Base-by-base conservation (phyloP, 1,140 invertebrate species). In the Drosophila malerkotliana region DNA sequence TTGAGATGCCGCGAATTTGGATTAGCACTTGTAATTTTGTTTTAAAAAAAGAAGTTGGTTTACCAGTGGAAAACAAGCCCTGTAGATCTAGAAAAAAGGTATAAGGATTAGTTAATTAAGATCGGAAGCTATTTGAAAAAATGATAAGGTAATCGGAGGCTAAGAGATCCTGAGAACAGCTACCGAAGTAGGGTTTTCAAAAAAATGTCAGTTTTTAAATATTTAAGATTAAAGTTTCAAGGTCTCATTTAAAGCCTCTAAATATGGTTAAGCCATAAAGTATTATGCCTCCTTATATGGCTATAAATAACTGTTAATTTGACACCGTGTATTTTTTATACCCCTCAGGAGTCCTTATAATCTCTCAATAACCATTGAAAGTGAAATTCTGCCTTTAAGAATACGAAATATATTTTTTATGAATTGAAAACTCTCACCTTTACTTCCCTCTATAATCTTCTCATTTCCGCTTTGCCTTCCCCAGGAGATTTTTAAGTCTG, bases 401-500 rank as follows among this genome's bases (percentile, higher is more conserved):
- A 63, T 30, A 63, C 45, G 26, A 21, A 30, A 41, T 51, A 63
- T 64, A 34, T 24, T 53, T 26, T n/a, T 8, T 32, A 44, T 45
- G 32, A 37, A 37, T 47, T 47, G 1, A 21, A 21, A 18, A 47
- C 18, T 47, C 9, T 47, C 44, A 21, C 44, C 15, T 47, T 21
- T 18, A 4, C 44, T 9, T 47, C 12, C 44, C 63, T 67, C 45
- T 53, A 67, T 71, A 72, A 72, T 72, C 67, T 71, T 47, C 66
- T 71, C 66, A 71, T 72, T 72, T 72, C 67, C 66, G 68, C 30
- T 49, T 30, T 44, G 32, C 45, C 39, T 58, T 68, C 64, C 44
- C 66, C 30, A 44, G 41, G 41, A 57, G 57, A 44, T 15, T 56
- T 54, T 72, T 15, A 49, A 41, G 61, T 39, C 39, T 51, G 54